phyloP scores from a whole-genome alignment of 2,797 vertebrate genomes.

The Tokudaia muenninki region DNA sequence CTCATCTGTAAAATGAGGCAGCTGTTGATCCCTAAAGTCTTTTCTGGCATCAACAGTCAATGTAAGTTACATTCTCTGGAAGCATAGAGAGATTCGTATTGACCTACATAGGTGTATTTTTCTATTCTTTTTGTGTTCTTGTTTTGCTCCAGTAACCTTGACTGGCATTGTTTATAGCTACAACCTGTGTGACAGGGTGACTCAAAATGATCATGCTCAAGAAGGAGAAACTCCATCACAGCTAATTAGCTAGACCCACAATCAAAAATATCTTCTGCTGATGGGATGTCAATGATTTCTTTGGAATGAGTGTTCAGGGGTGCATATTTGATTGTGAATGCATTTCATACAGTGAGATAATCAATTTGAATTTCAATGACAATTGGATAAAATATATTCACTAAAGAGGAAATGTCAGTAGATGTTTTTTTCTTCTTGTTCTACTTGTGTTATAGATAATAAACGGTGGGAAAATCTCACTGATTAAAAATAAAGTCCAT shows the following conservation, averaged over 20 bases:
- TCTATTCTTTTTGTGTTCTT: background rate
- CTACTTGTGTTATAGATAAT: background rate
- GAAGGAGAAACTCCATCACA: background rate
- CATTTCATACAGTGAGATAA: background rate
- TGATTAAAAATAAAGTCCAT: background rate
- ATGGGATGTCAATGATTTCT: background rate
- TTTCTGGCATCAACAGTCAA: background rate
- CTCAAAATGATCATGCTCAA: background rate
- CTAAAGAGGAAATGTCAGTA: background rate
- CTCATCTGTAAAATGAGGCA: conserved; percentile 25
- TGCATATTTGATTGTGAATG: conserved; percentile 34
- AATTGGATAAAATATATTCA: background rate
- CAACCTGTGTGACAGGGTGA: background rate
- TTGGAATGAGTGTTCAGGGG: background rate
- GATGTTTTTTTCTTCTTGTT: background rate
- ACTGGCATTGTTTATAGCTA: conserved; percentile 1
- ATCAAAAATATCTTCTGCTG: background rate
- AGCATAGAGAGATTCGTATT: background rate
- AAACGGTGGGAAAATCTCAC: background rate
- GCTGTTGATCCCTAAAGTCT: background rate
- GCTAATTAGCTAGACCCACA: background rate
- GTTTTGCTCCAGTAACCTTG: background rate
- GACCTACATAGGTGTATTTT: background rate
- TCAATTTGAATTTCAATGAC: conserved; percentile 42
- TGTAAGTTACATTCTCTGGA: background rate